Evolutionary conservation across 2,888 invertebrate species (phyloP).

Genomic region (Campaea margaritaria): DNA sequence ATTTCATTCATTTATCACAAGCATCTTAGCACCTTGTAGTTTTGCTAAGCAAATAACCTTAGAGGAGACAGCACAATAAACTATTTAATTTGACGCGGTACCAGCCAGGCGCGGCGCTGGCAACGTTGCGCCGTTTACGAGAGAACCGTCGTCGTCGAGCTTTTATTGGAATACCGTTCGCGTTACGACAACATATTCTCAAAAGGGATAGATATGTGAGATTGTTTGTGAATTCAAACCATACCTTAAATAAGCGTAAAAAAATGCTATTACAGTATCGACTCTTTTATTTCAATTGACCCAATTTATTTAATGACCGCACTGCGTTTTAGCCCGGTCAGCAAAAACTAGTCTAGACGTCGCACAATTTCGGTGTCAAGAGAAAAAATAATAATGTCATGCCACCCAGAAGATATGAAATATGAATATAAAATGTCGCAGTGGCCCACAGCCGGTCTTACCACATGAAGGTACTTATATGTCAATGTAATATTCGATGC

Average conservation of each 20-base stretch:
- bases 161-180: slow-evolving; percentile 52
- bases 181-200: slow-evolving; percentile 29
- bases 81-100: slow-evolving; percentile 50
- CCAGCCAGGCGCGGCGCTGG: slow-evolving; percentile 45
- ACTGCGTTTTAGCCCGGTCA: too few relatives aligned
- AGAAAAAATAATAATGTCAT: too few relatives aligned
- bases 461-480: slow-evolving; percentile 22
- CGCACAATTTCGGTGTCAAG: too few relatives aligned
- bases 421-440: too few relatives aligned
- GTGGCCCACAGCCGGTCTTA: slow-evolving; percentile 4
- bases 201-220: slow-evolving; percentile 7
- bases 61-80: slow-evolving; percentile 41
- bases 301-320: too few relatives aligned
- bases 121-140: slow-evolving; percentile 53
- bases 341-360: too few relatives aligned
- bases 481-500: slow-evolving; percentile 22
- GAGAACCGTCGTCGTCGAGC: slow-evolving; percentile 47
- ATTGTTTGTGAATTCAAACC: not conserved
- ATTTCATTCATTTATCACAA: too few relatives aligned
- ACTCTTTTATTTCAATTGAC: too few relatives aligned
- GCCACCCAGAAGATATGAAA: slow-evolving; percentile 15
- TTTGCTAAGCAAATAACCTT: slow-evolving; percentile 11
- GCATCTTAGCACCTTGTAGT: too few relatives aligned
- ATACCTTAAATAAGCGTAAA: not conserved
- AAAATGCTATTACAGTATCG: too few relatives aligned